Evolutionary conservation across 2,113 vertebrate species (phyloP), one percentile per base, ranked within the genome.

Genomic region (Atractosteus spatula): DNA sequence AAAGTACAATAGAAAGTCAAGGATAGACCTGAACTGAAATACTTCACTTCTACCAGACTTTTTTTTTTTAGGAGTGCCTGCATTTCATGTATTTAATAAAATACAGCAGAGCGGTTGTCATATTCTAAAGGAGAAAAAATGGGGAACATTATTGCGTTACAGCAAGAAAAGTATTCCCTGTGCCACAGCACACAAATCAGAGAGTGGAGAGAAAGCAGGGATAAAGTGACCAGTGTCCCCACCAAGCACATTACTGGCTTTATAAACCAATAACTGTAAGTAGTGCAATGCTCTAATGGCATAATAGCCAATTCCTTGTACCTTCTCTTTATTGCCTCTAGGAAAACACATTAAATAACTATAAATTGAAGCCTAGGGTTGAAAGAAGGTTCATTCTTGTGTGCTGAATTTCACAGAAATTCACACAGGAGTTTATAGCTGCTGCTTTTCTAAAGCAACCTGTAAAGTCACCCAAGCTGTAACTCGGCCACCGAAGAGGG

Each of bases 231-330:
- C 43, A 66, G 45, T 45, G 42, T 44, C 44, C 14, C 64, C 42
- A n/a, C 41, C 45, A 7, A n/a, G 14, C 43, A 7, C 13, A 45
- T 66, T 66, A 47, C 64, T 45, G 62, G 44, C 29, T 65, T 8
- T 43, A 8, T 41, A 13, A n/a, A 14, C 64, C 64, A 13, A 51
- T 51, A 51, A 66, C 42, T 66, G 42, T 66, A 42, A 65, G 10
- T 42, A 45, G 47, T 51, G 3, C 51, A 68, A 68, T 55, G 45
- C 66, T 68, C 51, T 66, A 44, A 44, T 66, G 66, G 51, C 47
- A 55, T 68, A 29, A 55, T 59, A 55, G 17, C 45, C 47, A 42
- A 66, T 66, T 66, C 42, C 64, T 44, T 41, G 41, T 66, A 66
- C 64, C 64, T 44, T 14, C 4, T 14, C 16, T 12, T 17, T 68